Conservation (phyloP, 2,113 vertebrate species). For the Chrysemys picta region DNA sequence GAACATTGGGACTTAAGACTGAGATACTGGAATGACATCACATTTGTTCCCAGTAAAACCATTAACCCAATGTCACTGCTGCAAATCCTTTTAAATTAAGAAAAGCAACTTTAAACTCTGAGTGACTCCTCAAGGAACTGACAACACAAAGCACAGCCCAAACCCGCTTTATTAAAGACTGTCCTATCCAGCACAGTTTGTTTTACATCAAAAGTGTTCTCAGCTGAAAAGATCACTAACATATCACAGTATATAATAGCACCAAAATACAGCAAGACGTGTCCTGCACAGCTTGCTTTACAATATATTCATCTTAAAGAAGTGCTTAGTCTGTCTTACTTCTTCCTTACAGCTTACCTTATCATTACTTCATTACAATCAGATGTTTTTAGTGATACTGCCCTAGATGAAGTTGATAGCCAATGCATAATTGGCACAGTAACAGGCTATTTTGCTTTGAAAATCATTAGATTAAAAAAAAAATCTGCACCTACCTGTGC, state of each 20-base stretch:
- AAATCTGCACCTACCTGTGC: neutral
- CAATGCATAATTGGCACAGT: fast-evolving
- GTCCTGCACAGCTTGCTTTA: neutral
- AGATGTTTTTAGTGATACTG: neutral
- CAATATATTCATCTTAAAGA: neutral
- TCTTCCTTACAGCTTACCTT: neutral
- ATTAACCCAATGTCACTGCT: neutral
- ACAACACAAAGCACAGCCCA: neutral
- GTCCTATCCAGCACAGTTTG: neutral
- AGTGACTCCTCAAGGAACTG: constrained; percentile 8
- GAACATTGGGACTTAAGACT: neutral
- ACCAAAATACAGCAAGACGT: neutral
- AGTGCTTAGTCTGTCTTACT: neutral
- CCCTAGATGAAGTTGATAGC: neutral
- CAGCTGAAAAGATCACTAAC: neutral
- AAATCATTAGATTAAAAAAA: neutral
- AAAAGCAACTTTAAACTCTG: constrained; percentile 23
- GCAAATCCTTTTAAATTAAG: neutral
- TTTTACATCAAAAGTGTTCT: neutral
- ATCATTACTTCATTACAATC: neutral
- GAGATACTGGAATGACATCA: neutral
- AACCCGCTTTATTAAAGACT: neutral
- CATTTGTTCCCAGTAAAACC: neutral
- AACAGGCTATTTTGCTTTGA: neutral
- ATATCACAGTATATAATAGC: neutral